Base-by-base conservation (phyloP, 2,113 vertebrate species). In the Uria lomvia region DNA sequence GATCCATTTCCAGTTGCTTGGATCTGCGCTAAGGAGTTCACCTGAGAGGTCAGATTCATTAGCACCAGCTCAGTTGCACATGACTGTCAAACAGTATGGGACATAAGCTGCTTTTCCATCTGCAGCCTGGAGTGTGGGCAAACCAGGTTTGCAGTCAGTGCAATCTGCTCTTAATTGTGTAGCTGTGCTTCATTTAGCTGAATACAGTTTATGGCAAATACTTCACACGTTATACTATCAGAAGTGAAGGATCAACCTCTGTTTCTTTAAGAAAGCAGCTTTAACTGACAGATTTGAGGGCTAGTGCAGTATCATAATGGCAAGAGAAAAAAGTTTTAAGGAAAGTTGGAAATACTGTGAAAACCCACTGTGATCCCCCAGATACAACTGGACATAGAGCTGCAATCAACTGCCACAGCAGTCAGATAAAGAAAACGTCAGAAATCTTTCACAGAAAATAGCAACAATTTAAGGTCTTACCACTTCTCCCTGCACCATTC, bases 401-500 rank as follows among this genome's bases (percentile, higher is more conserved):
- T 72, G 22, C 26, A 58, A 96, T n/a, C 27, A 72, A 60, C 15
- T 11, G 3, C 40, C 92, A 80, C 36, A 75, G 53, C 36, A 79
- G 40, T 2, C 40, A 90, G 62, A 60, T 29, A 32, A 40, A 90
- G 62, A 68, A 78, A 82, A 71, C 0, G 2, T 15, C 56, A 67
- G 52, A 84, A 58, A 15, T 7, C 14, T 66, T 84, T 58, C 81
- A 38, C 3, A 78, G 67, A 36, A 80, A 65, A 45, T 11, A 92
- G 58, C 53, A 88, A 93, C 58, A 58, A 66, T 30, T 47, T 66
- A 10, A 42, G 22, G 55, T 94, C 98, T 98, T 98, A 98, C 98
- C 98, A 98, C 98, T 97, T 98, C 98, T 50, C 98, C 98, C 98
- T 98, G 95, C 93, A 92, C 72, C 94, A 91, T 98, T 88, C 67